A percentile compares a stretch with the other conserved stretches of the same genome.
These are phyloP conservation scores for Cettia cetti DNA, from an alignment of 2,113 vertebrate species.

Conservation along the genomic window DNA sequence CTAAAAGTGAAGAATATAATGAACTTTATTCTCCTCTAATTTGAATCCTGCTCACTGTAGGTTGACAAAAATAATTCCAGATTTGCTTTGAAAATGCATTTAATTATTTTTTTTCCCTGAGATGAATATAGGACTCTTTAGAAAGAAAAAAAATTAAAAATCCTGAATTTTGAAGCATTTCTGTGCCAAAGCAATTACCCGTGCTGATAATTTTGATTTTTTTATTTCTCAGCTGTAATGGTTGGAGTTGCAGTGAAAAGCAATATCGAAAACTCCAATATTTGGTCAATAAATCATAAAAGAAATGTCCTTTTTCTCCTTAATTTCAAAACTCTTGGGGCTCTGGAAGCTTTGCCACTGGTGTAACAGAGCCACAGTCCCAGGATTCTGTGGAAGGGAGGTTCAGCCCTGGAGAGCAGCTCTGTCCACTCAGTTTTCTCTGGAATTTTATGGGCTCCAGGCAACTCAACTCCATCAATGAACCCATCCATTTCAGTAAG, in stretches of 20 bases:
- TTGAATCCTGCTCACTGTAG: not conserved
- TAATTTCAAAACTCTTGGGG: not conserved
- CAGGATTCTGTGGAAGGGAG: not conserved
- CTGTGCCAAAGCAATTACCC: not conserved
- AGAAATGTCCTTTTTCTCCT: not conserved
- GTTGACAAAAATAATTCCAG: not conserved
- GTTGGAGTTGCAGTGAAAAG: not conserved
- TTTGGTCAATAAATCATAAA: not conserved
- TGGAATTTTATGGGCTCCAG: conserved; percentile 7
- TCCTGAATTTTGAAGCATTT: not conserved
- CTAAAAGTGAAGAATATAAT: not conserved
- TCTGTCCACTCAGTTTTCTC: not conserved
- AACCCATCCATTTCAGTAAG: not conserved
- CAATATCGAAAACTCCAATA: not conserved
- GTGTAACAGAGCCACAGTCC: not conserved
- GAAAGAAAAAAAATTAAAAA: not conserved
- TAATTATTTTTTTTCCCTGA: accelerated
- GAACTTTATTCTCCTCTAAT: not conserved
- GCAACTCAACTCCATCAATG: not conserved
- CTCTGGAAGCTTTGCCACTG: not conserved
- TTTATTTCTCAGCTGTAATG: not conserved
- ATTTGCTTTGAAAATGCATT: not conserved
- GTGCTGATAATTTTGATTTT: not conserved
- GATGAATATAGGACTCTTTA: not conserved
- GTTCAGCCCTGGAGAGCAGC: not conserved